Base-by-base conservation (phyloP, 2,888 invertebrate genomes). In the Lydus trimaculatus region DNA sequence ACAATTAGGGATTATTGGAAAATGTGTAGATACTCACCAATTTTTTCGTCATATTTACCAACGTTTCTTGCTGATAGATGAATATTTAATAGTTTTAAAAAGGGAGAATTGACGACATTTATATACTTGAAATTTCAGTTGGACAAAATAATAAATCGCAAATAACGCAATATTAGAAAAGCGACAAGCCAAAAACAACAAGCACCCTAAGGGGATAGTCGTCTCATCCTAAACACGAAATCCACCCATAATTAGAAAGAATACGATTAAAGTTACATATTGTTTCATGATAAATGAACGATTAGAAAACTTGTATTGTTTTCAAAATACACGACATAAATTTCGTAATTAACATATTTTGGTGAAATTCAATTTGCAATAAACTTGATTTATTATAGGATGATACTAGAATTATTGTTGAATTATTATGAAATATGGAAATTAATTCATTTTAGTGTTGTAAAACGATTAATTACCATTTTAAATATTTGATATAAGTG, bases 71-170 rank as follows among this genome's bases (percentile, higher is more conserved):
- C 6, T 33, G 31, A 6, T 33, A 0, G 31, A 31, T 15, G 9
- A 15, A 11, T 28, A 28, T 28, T 56, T 28, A 28, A 56, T 56
- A 56, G 6, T 56, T 28, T 56, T 4, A 56, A 1, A 2, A 7
- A 15, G 3, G 28, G 56, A 43, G 62, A 61, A 64, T 33, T 64
- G 64, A 17, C 23, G 61, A 68, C 61, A 64, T 68, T 68, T 68
- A 68, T 67, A 67, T 48, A 15, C 17, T 5, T 7, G 28, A 56
- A 56, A 25, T 28, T 20, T 56, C 5, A n/a, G 48, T 48, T n/a
- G 52, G 23, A 52, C 0, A 25, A 13, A 52, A 25, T 48, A 36
- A 36, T 36, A 36, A 17, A 17, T 52, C 11, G 56, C 56, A 56
- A 56, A 56, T 56, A 56, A 56, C 56, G 56, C n/a, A 15, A 56